Conservation (phyloP, 2,113 vertebrate species). For the Chaetops frenatus region DNA sequence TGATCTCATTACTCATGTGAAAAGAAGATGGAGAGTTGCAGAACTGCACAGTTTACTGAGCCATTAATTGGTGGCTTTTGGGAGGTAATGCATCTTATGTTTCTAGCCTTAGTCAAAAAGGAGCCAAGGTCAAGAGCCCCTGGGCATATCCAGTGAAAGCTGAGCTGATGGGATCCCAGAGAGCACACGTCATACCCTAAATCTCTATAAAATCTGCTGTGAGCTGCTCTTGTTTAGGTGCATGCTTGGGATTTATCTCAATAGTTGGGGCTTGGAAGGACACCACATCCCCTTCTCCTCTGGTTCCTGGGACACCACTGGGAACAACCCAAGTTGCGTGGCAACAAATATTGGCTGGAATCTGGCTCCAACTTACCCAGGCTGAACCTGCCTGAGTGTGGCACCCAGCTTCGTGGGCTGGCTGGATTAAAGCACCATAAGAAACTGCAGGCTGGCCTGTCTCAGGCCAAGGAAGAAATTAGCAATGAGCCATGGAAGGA, state of each 20-base stretch:
- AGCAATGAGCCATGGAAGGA: background rate
- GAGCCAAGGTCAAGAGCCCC: slow-evolving; percentile 10
- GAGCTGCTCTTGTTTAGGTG: background rate
- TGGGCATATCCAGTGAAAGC: slow-evolving; percentile 2
- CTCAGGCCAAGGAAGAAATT: slow-evolving; percentile 21
- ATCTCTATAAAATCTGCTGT: slow-evolving; percentile 22
- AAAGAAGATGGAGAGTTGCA: background rate
- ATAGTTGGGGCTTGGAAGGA: background rate
- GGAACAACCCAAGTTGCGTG: background rate
- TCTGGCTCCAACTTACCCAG: background rate
- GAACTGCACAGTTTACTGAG: background rate
- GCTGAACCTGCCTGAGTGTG: background rate
- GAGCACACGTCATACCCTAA: background rate
- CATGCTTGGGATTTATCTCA: background rate
- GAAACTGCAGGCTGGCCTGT: background rate
- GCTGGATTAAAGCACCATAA: background rate
- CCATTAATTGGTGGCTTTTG: background rate
- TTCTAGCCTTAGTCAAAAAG: background rate
- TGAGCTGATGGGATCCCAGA: slow-evolving; percentile 27
- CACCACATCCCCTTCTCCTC: background rate
- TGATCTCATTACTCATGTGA: background rate
- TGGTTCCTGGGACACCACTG: background rate
- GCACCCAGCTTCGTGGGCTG: background rate
- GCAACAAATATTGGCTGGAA: background rate
- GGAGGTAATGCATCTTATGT: background rate